A percentile compares a stretch with the other conserved stretches of the same genome.
These are phyloP conservation scores for Microctenopoma stevenorrisi DNA, from an alignment of 2,797 vertebrate species.

Conservation along the genomic window DNA sequence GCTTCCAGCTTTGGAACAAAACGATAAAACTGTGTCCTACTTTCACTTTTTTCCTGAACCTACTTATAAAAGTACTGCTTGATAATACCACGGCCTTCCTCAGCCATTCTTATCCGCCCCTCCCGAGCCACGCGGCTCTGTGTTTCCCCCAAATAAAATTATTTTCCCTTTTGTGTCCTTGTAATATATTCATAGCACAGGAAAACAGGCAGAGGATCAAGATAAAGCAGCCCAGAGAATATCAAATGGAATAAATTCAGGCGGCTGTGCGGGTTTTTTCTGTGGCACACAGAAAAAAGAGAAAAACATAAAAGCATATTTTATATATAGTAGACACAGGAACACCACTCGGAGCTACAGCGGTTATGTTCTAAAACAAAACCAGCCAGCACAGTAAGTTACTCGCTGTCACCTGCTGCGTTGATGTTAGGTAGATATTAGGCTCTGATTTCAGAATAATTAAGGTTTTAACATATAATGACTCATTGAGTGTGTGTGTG, in stretches of 20 bases:
- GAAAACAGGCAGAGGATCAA: conserved; percentile 69
- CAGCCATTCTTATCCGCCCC: conserved; percentile 48
- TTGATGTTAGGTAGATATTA: not conserved
- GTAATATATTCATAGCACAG: conserved; percentile 77
- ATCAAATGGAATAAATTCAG: conserved; percentile 82
- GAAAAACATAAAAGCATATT: conserved; percentile 39
- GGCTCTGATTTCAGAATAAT: not conserved
- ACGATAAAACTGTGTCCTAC: conserved; percentile 66
- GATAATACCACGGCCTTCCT: conserved; percentile 54
- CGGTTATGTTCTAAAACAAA: conserved; percentile 18
- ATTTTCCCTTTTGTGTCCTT: conserved; percentile 68
- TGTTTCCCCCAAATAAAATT: conserved; percentile 54
- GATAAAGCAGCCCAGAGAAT: conserved; percentile 71
- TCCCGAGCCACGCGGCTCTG: conserved; percentile 26
- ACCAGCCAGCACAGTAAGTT: not conserved
- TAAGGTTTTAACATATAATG: no score
- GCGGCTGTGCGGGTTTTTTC: conserved; percentile 49
- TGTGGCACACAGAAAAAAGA: conserved; percentile 33
- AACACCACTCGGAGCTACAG: conserved; percentile 11
- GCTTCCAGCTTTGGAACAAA: conserved; percentile 52
- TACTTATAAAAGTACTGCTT: conserved; percentile 56
- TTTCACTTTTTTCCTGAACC: conserved; percentile 53
- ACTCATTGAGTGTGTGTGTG: no score
- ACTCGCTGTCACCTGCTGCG: not conserved
- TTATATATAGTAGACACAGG: conserved; percentile 44